Percentiles rank a stretch among this genome's conserved stretches.
Conservation (phyloP, 2,888 invertebrate genomes). For the Andrena bicolor region DNA sequence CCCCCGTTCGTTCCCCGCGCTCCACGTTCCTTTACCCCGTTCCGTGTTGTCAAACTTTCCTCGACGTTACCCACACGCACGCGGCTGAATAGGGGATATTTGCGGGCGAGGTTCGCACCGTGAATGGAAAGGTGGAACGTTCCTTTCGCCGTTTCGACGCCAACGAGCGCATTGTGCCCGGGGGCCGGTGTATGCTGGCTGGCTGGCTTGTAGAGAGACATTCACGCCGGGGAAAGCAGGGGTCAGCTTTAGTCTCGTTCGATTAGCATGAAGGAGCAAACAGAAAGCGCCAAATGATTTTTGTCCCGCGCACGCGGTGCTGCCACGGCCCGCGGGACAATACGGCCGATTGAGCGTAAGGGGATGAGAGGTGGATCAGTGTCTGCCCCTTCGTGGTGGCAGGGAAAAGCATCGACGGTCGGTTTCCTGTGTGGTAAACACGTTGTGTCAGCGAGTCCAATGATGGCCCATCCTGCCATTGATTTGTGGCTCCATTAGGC, state of each 20-base stretch:
- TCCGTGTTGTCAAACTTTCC: slow-evolving; percentile 1
- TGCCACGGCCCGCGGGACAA: slow-evolving; percentile 65
- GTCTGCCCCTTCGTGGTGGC: slow-evolving; percentile 67
- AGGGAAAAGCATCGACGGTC: slow-evolving; percentile 59
- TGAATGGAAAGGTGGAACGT: slow-evolving; percentile 27
- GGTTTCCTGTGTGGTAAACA: slow-evolving; percentile 83
- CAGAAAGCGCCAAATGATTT: slow-evolving; percentile 75
- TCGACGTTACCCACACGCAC: neutral
- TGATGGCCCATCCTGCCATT: slow-evolving; percentile 82
- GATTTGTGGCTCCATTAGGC: slow-evolving; percentile 84
- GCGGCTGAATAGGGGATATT: slow-evolving; percentile 5
- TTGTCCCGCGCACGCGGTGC: slow-evolving; percentile 59
- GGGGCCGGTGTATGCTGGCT: neutral
- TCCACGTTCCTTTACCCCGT: no score
- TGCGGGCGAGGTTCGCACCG: neutral
- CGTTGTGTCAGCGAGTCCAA: slow-evolving; percentile 82
- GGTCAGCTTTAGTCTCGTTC: slow-evolving; percentile 59
- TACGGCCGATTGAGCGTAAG: slow-evolving; percentile 80
- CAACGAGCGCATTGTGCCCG: slow-evolving; percentile 2
- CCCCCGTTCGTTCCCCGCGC: no score
- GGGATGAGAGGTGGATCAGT: slow-evolving; percentile 79
- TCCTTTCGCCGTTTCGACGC: slow-evolving; percentile 37
- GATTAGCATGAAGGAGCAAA: slow-evolving; percentile 68
- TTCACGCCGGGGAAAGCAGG: slow-evolving; percentile 15
- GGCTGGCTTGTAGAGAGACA: slow-evolving; percentile 5